Evolutionary conservation across 2,797 vertebrate species (phyloP).

Genomic region (Limnodromus scolopaceus): DNA sequence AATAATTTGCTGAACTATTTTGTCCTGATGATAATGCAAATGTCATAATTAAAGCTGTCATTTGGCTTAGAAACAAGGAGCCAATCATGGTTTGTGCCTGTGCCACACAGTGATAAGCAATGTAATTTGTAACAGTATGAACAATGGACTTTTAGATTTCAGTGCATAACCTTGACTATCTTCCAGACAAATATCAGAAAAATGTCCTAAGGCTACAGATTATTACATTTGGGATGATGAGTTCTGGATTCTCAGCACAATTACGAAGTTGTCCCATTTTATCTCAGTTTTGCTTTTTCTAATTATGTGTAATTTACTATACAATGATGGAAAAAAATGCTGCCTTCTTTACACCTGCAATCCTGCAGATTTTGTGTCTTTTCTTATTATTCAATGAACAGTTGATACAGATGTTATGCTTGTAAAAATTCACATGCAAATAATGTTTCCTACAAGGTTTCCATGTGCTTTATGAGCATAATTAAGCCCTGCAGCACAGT

Average conservation of each 20-base stretch:
- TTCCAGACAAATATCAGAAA: constrained; percentile 47
- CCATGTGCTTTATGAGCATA: not conserved
- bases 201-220: not conserved
- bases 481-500: not conserved
- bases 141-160: constrained; percentile 12
- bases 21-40: not conserved
- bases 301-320: not conserved
- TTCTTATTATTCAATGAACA: not conserved
- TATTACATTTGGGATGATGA: constrained; percentile 10
- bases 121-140: not conserved
- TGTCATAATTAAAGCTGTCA: not conserved
- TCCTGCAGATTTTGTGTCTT: not conserved
- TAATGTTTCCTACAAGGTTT: not conserved
- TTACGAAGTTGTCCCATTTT: not conserved
- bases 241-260: not conserved
- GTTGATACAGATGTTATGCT: not conserved
- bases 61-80: not conserved
- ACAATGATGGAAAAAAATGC: not conserved
- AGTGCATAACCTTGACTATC: constrained; percentile 35
- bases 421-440: not conserved
- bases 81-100: not conserved
- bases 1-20: not conserved
- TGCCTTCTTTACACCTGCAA: not conserved
- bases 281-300: constrained; percentile 10
- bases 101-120: not conserved